Evolutionary conservation across 2,888 invertebrate species (phyloP).

Genomic region (Heliconius hortense): DNA sequence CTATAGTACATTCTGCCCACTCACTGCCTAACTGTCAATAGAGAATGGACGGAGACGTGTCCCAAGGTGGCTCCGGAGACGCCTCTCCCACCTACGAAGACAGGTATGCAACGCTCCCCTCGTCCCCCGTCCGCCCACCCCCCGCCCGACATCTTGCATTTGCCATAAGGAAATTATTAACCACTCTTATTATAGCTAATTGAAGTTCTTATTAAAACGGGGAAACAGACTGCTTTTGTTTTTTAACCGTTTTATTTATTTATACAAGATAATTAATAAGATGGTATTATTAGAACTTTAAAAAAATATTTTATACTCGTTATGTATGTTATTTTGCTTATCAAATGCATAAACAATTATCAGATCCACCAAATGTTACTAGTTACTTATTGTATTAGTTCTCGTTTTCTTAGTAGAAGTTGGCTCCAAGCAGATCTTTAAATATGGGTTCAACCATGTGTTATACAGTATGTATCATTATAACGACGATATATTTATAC

Average conservation of each 20-base stretch:
- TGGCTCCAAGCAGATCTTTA: background rate
- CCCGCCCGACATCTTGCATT: slow-evolving; percentile 33
- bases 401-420: background rate
- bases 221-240: no score
- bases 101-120: slow-evolving; percentile 56
- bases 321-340: no score
- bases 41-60: slow-evolving; percentile 68
- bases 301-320: no score
- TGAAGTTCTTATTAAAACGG: no score
- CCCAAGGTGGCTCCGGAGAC: slow-evolving; percentile 67
- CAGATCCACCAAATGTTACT: no score
- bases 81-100: slow-evolving; percentile 69
- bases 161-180: slow-evolving; percentile 25
- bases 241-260: background rate
- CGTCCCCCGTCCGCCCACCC: slow-evolving; percentile 31
- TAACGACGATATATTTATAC: background rate
- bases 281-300: no score
- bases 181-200: background rate
- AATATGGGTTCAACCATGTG: background rate
- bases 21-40: slow-evolving; percentile 35
- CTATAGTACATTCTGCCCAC: slow-evolving; percentile 24
- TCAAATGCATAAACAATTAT: no score
- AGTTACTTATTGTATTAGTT: background rate
- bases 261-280: background rate
- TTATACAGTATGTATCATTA: background rate